Base-by-base conservation (phyloP, 1,140 invertebrate species). In the Brachionus sp. region DNA sequence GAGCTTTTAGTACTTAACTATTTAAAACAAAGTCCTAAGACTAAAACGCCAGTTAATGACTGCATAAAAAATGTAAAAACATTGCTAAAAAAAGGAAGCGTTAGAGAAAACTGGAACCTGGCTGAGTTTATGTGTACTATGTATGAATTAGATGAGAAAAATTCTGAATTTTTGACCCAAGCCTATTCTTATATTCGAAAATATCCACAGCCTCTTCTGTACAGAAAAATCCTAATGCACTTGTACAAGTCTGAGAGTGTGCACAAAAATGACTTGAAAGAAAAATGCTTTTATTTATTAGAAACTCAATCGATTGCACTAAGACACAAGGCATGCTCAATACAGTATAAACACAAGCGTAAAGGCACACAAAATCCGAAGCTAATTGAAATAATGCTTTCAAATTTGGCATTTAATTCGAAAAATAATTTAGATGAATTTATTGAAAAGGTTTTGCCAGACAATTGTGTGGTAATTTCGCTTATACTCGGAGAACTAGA, bases 271-370 rank as follows among this genome's bases (percentile, higher is more conserved):
- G 77, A 80, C 16, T 62, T 80, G 50, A 80, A 80, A 62, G 35
- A 62, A 80, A 80, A 80, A 62, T 57, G 50, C 19, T 57, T 66
- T 66, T 62, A 39, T 62, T 13, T 80, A 66, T 53, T 80, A 13
- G 77, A 80, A 25, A 80, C 77, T 12, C 77, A 80, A 50, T 80
- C 77, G 4, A 80, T 80, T 42, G 50, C 77, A 5, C 13, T 80
- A 10, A 80, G 77, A 33, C 77, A 80, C 33, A 80, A 80, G 25
- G 77, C 77, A 25, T 62, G 77, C 42, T 80, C 77, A n/a, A 80
- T 80, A 35, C 77, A 80, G 57, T 23, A 42, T 9, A 80, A 80
- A 25, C 50, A 80, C 42, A 80, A 62, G n/a, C 77, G 77, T 29
- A 57, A 66, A 37, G 77, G 77, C 1, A 75, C 70, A 9, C 70